Base-by-base conservation (phyloP, 2,113 vertebrate genomes). In the Amblyornis subalaris region DNA sequence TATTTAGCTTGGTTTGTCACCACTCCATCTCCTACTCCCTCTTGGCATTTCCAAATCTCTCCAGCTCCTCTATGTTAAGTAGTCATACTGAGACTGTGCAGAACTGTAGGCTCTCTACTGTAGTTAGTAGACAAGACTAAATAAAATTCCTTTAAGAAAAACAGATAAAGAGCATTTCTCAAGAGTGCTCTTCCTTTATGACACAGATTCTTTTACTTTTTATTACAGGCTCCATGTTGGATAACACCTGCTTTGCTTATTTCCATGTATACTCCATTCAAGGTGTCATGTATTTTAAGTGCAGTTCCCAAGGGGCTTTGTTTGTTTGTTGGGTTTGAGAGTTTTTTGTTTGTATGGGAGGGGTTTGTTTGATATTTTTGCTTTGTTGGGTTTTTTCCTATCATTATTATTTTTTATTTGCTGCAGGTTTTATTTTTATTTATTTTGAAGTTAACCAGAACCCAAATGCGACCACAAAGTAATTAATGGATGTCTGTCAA, bases 371-470 rank as follows among this genome's bases (percentile, higher is more conserved):
- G 4, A 0, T 8, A 28, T 35, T 71, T 65, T 50, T 33, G 4
- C 6, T 47, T 78, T 33, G 18, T 38, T 47, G 24, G 9, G 0
- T 0, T 20, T 35, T 73, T 45, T 76, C 4, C 17, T 38, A 18
- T 9, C 11, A 3, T 36, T 65, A 10, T 29, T 55, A 7, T 38
- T 61, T 61, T 61, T 35, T 11, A 74, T 75, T 88, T 78, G 12
- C 44, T 75, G 29, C 40, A 42, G 42, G 42, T 42, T 42, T 42
- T 42, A 42, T 42, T 42, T 38, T 42, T 42, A 42, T 42, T 42
- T 13, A 54, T 78, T 89, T 57, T 85, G 14, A 70, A 91, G 26
- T 19, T 89, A 78, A 71, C 22, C 58, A 85, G 85, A 82, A 89
- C 4, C 5, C 44, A 75, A 58, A 75, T 72, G 57, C 33, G n/a